Evolutionary conservation across 2,888 invertebrate genomes (phyloP), one percentile per base, ranked within the genome.

Genomic region (Fissipunctia ypsillon): DNA sequence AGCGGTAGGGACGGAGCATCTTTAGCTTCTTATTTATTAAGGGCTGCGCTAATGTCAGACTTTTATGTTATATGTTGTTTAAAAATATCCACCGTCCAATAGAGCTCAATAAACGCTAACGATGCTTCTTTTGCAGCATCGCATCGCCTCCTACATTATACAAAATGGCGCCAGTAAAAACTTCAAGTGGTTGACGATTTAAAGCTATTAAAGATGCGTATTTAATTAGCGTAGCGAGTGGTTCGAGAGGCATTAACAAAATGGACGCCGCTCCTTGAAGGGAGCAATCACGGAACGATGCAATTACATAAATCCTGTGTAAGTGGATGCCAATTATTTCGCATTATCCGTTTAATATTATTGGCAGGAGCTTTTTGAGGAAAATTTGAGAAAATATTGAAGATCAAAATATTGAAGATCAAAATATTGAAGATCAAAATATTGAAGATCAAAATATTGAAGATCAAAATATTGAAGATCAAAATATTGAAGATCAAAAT

Each of bases 181-280:
- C 71, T 79, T 80, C 71, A 66, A 87, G 86, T 87, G 89, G 90
- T 89, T 89, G 90, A 90, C 89, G 87, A 88, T 90, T 88, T 89
- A 88, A 90, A 88, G 87, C 86, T 87, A 84, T 90, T 89, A 88
- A 88, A 88, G 87, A 84, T 84, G 78, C 83, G 78, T 85, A 90
- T 90, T 84, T 87, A 89, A 92, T 92, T 91, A 90, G 88, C 91
- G 91, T 91, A 90, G 75, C 69, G 60, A 92, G 88, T 85, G 86
- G 87, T 84, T 83, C 79, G 38, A 77, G 87, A 85, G 87, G 76
- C 83, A 82, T 85, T 87, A 84, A 82, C 87, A 88, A 88, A 86
- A 88, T 87, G 88, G 87, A 87, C 41, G 69, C 50, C 73, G 16
- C 59, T 64, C 56, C 73, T 72, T 81, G 57, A 69, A 54, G 52